Percentiles rank a stretch among this genome's conserved stretches.
Conservation (phyloP, 2,113 vertebrate genomes). For the Castor canadensis region DNA sequence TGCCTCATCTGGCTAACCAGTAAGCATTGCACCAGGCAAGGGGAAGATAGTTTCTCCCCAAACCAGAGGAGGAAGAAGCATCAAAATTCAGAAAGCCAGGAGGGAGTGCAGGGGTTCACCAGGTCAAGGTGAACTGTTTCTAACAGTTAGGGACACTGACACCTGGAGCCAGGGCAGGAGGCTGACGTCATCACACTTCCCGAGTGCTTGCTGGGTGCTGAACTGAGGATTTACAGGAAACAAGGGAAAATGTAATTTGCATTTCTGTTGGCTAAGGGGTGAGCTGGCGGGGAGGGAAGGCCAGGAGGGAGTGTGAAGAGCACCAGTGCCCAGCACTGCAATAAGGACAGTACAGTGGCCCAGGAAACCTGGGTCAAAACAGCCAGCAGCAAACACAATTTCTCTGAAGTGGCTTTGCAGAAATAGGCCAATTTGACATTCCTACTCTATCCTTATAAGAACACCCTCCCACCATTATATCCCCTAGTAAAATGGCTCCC, state of each 20-base stretch:
- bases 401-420: not conserved
- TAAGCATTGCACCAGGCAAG: too few species aligned
- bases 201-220: not conserved
- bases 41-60: not conserved
- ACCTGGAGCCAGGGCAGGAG: not conserved
- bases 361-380: not conserved
- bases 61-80: not conserved
- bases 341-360: fast-evolving
- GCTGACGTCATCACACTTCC: not conserved
- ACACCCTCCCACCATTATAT: too few species aligned
- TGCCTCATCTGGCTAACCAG: not conserved
- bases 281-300: not conserved
- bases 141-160: too few species aligned
- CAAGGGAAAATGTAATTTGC: not conserved
- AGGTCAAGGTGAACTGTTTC: not conserved
- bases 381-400: not conserved
- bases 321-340: fast-evolving
- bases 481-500: not conserved
- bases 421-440: not conserved
- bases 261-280: not conserved
- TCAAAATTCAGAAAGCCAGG: not conserved
- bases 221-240: not conserved
- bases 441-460: not conserved
- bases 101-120: not conserved
- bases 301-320: not conserved